Base-by-base conservation (phyloP, 2,113 vertebrate genomes). In the Sitta europaea region DNA sequence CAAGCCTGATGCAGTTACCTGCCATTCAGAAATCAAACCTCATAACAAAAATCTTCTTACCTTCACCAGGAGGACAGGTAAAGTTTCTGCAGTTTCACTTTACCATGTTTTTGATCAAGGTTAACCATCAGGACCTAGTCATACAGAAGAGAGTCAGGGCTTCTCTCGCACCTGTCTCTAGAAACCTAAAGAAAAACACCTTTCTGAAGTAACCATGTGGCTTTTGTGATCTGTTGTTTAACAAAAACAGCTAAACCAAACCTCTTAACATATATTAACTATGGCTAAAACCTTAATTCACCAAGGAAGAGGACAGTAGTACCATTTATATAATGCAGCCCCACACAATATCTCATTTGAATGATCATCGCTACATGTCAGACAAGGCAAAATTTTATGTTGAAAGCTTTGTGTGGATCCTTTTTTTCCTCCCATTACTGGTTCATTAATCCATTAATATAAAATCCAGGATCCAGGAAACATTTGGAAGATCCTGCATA, bases 21-120 rank as follows among this genome's bases (percentile, higher is more conserved):
- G 28, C 36, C 48, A 72, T 73, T 82, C 54, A 86, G 61, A 50
- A 92, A 54, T 86, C 71, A 92, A 76, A 76, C 29, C 15, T 79
- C 29, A 31, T 20, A 75, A 87, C 12, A 94, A 89, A 93, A 90
- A 29, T 85, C n/a, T 88, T 77, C 78, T 92, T 86, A 80, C 90
- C 54, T 90, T 92, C 63, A 50, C 68, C 54, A 77, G 63, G 35
- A 82, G 29, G 43, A 59, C 31, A 75, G 38, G 54, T 54, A 53
- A 88, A 70, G 33, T 66, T 74, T 67, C 71, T 66, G 29, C 47
- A 88, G 71, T 66, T 83, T 90, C 78, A 76, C 62, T 94, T 78
- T 79, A 79, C 40, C 20, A 14, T 51, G 47, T 58, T 54, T 57
- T 88, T 50, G 74, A 66, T 65, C 58, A 73, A 66, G 35, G 54